Base-by-base conservation (phyloP, 2,113 vertebrate genomes). In the Austrofundulus limnaeus region DNA sequence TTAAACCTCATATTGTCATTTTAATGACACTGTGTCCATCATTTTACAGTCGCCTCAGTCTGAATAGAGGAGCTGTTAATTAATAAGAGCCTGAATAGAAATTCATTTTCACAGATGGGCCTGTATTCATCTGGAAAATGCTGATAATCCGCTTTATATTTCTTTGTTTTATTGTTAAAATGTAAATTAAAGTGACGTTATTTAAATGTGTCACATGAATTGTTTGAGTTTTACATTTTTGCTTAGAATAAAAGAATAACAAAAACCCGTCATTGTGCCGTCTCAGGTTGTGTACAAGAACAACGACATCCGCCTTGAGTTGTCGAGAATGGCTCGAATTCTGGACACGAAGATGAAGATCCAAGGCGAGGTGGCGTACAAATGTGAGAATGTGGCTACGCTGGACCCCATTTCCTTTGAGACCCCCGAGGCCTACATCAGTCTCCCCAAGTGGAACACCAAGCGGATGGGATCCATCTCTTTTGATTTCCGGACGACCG, bases 331-430 rank as follows among this genome's bases (percentile, higher is more conserved):
- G 89, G 97, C 97, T 65, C 92, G 95, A 46, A 96, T 98, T 64
- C 94, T 96, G 66, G 97, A 99, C 87, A 96, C 95, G 23, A 99
- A 99, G 81, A 99, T 99, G 97, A 99, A 99, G 89, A 98, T 99
- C 87, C 96, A 98, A 2, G 97, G 97, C 5, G 97, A 98, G 61
- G 97, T 99, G 52, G 94, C 95, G 43, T 99, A 99, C 23, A 88
- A 93, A 58, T 99, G 97, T 80, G 97, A 99, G 86, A 98, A 98
- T 17, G 97, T 99, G 71, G 95, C 97, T 63, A 98, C 97, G 0
- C 80, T 99, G 83, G 97, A 99, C 81, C 97, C 97, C 43, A 99
- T 99, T 78, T 98, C 94, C 62, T 99, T 99, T 2, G 97, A 98
- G 91, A 99, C 94, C n/a, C 97, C 97, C 0, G 97, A 99, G 82